Evolutionary conservation across 2,113 vertebrate species (phyloP), one percentile per base, ranked within the genome.

Genomic region (Pseudopodoces humilis): DNA sequence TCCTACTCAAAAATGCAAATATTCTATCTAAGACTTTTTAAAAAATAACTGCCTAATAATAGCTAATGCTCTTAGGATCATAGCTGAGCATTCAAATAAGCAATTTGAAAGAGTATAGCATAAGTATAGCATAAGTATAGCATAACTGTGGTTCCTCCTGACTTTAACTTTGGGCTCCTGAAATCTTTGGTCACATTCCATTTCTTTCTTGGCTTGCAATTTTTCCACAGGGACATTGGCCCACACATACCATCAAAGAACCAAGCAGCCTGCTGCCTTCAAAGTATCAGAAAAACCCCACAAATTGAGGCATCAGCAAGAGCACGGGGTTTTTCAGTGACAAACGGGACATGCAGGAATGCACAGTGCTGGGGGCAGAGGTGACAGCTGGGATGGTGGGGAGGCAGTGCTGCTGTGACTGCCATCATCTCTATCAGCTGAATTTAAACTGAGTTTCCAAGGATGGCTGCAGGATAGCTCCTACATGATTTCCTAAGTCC

Each of bases 1-100:
- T 74, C 44, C 55, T 52, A 77, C 53, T 83, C 27, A 90, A 74
- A 56, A 96, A 56, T 49, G 56, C 46, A 88, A 96, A 65, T 77
- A 77, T 69, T 74, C 49, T 46, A 63, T 15, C 20, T 27, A 78
- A 50, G 24, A 52, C 11, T 27, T 89, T 50, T 22, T 2, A 0
- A 59, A 80, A 74, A 63, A 55, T 16, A 81, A 68, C 43, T 79
- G 19, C 52, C 50, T 86, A 83, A 24, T 52, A 78, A 62, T 10
- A 71, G 33, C 67, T 86, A 63, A 64, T 88, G 69, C 44, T 64
- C 25, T 43, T 58, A 72, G 43, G 39, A 80, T 71, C 50, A n/a
- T 35, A 83, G 39, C 59, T 80, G n/a, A 55, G 30, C 44, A 77
- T 41, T 72, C 55, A 65, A 69, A 76, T 56, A 46, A 86, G 49